Evolutionary conservation across 2,113 vertebrate genomes (phyloP), one percentile per base, ranked within the genome.

Genomic region (Oncorhynchus keta): DNA sequence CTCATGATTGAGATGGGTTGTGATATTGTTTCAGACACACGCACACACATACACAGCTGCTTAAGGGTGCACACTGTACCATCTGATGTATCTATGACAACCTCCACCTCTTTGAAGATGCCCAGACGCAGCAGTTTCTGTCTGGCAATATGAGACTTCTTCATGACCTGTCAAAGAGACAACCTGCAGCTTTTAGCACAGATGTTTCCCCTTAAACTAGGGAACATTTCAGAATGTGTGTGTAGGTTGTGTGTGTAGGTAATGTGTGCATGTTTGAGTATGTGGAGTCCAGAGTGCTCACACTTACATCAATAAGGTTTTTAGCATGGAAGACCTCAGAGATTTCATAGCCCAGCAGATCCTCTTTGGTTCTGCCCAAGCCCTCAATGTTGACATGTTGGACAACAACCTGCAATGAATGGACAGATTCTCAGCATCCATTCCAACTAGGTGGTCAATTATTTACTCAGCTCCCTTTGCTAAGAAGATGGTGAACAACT

Each of bases 321-420:
- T 92, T 98, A 22, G 97, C 97, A 61, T 93, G 93, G 84, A 99
- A 99, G 77, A 99, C 95, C 2, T 96, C 96, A 59, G 94, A 80
- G 1, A 99, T 98, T 89, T 99, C 97, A 82, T 93, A 96, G 70
- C 96, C 96, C 49, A 99, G 94, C 76, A 98, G 92, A 48, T 99
- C 97, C 77, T 99, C 96, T 90, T 97, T 98, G 32, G 97, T 99
- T 91, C 97, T 93, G 16, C 95, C 96, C 22, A 99, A 92, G 32
- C 97, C 97, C 74, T 98, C 95, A 0, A 99, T 95, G 82, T 96
- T 97, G 62, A 99, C 95, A 0, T 97, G 96, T 61, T 99, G 96
- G 73, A 99, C 97, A 0, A 99, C 94, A 76, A 99, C 96, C 97
- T 99, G 83, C 5, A 35, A 32, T 2, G 12, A 55, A 55, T 1